A percentile compares a stretch with the other conserved stretches of the same genome.
Conservation (phyloP, 2,888 invertebrate genomes). For the Julus scandinavius region DNA sequence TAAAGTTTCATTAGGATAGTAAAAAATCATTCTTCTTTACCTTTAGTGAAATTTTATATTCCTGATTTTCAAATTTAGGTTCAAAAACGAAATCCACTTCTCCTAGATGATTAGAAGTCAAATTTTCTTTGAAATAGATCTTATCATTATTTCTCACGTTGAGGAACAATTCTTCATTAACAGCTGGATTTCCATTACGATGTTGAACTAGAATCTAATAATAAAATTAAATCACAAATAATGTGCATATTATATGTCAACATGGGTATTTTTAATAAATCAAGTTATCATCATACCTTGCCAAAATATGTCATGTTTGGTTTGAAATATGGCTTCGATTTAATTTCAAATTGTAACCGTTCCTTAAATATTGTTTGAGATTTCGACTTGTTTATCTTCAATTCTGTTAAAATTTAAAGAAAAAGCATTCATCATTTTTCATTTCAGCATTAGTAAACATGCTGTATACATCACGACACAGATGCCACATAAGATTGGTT, state of each 20-base stretch:
- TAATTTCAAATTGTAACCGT: background rate
- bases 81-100: constrained; percentile 1
- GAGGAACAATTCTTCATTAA: background rate
- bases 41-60: background rate
- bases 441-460: background rate
- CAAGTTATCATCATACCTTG: background rate
- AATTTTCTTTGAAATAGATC: background rate
- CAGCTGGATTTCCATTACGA: constrained; percentile 8
- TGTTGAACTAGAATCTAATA: background rate
- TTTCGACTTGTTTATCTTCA: background rate
- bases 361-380: background rate
- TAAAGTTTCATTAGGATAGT: background rate
- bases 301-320: background rate
- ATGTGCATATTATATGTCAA: no score
- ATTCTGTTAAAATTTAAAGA: background rate
- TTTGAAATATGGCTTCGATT: background rate
- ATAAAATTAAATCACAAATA: background rate
- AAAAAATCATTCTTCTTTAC: background rate
- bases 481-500: no score
- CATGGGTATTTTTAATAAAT: no score
- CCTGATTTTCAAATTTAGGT: background rate
- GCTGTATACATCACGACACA: no score
- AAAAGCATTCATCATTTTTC: background rate
- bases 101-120: background rate
- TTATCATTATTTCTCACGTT: background rate